phyloP scores from a whole-genome alignment of 2,113 vertebrate species.

The Caretta caretta region DNA sequence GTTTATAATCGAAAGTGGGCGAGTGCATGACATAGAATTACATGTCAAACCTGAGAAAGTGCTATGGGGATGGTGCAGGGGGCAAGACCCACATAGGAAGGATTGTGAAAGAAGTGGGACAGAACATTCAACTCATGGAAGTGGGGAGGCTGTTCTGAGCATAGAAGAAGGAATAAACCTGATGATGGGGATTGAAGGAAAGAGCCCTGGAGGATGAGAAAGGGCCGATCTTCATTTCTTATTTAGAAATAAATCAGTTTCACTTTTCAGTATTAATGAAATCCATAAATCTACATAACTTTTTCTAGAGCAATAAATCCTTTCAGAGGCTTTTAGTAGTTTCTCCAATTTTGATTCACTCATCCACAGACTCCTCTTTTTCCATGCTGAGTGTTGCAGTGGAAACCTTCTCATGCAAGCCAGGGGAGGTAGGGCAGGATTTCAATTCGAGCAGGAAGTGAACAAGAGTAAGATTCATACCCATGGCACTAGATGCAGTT shows the following conservation, averaged over 20 bases:
- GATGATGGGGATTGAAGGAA: background rate
- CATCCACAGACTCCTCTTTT: background rate
- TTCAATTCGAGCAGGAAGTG: background rate
- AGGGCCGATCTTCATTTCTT: background rate
- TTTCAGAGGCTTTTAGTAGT: background rate
- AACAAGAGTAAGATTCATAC: background rate
- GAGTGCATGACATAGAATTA: constrained; percentile 10
- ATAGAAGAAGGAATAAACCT: background rate
- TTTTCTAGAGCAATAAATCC: constrained; percentile 52
- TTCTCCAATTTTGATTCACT: background rate
- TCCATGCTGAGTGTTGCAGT: background rate
- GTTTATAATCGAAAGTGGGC: constrained; percentile 50
- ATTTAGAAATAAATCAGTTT: background rate
- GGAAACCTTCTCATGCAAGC: background rate
- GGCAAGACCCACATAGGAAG: constrained; percentile 13
- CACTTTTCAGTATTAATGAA: constrained; percentile 4
- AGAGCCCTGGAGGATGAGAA: background rate
- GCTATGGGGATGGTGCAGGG: background rate
- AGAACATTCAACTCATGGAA: background rate
- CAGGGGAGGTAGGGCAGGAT: background rate
- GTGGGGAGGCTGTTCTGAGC: background rate
- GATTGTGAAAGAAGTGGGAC: background rate
- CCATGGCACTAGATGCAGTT: background rate
- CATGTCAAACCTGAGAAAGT: background rate
- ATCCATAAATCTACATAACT: constrained; percentile 9